Evolutionary conservation across 2,797 vertebrate species (phyloP), one percentile per base, ranked within the genome.

Genomic region (Crenuchus spilurus): DNA sequence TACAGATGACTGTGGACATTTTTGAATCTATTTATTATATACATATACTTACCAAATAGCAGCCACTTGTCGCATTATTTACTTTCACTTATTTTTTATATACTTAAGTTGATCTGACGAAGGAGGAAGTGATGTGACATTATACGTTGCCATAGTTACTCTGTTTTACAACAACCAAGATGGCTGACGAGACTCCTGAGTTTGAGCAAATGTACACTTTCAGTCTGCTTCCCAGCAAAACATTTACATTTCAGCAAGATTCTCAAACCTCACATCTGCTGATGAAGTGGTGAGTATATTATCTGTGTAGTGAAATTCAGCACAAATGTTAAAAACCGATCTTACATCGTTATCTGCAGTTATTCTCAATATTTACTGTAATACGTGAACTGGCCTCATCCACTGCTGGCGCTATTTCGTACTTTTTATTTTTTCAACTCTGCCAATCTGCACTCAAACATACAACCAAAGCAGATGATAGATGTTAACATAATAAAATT

Each of bases 271-370:
- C 74, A 2, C 13, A 33, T 37, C 64, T 78, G 2, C 26, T 84
- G 20, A 76, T 84, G 76, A 84, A 84, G 72, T 84, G 82, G 82
- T 84, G 58, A 81, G 70, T 22, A 42, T 18, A 42, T 11, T 6
- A 11, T 11, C 22, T 10, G n/a, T 33, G 18, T 9, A 44, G 20
- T n/a, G 2, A 26, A 55, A 20, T 24, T 55, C 9, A 0, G 52
- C 10, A 10, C 0, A 61, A 42, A 41, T 42, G 3, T 16, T 41
- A 16, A 1, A 0, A 4, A 11, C 2, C 6, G 35, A 4, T 10
- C 35, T 37, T 37, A 4, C 35, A 37, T 4, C 10, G 4, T 37
- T 4, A 4, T 37, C 10, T 37, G 4, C 35, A n/a, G n/a, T n/a
- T n/a, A n/a, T n/a, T n/a, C n/a, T n/a, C n/a, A n/a, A n/a, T n/a